A percentile compares a stretch with the other conserved stretches of the same genome.
Conservation (phyloP, 2,888 invertebrate species). For the Drosophila paramelanica region DNA sequence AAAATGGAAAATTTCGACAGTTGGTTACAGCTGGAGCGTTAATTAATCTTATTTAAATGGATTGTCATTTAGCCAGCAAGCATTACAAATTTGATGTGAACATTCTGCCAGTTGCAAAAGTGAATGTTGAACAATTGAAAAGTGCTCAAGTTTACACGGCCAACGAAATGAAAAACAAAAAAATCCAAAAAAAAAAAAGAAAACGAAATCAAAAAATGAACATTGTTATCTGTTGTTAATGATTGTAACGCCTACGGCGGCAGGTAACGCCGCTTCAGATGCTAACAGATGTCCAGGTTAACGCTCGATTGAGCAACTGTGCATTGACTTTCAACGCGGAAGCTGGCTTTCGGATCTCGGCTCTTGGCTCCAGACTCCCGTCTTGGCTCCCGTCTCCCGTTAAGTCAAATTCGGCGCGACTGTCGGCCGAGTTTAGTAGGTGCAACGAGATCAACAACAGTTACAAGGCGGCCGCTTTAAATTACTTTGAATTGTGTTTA, state of each 20-base stretch:
- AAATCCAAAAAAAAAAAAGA: neutral
- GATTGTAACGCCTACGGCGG: conserved; percentile 67
- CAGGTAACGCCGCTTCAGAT: conserved; percentile 30
- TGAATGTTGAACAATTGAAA: conserved; percentile 76
- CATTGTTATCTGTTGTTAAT: conserved; percentile 76
- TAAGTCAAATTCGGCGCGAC: conserved; percentile 6
- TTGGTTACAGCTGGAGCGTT: conserved; percentile 54
- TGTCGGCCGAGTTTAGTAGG: conserved; percentile 45
- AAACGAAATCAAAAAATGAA: conserved; percentile 21
- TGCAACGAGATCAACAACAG: conserved; percentile 51
- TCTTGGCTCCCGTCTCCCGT: conserved; percentile 18
- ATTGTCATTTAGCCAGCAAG: conserved; percentile 66
- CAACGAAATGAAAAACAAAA: conserved; percentile 10
- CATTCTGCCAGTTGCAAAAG: conserved; percentile 54
- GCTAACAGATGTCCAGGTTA: conserved; percentile 61
- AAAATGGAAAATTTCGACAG: conserved; percentile 52
- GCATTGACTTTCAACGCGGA: conserved; percentile 76
- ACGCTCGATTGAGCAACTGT: conserved; percentile 75
- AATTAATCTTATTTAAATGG: conserved; percentile 78
- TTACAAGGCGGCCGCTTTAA: conserved; percentile 52
- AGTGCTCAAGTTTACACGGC: conserved; percentile 45
- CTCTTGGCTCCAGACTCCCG: conserved; percentile 18
- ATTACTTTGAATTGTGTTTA: conserved; percentile 79
- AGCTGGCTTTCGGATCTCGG: conserved; percentile 41
- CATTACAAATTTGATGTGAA: conserved; percentile 66